Conservation (phyloP, 37 sponge, comb jelly and placozoan genomes). For the Cliona cf. orientalis region DNA sequence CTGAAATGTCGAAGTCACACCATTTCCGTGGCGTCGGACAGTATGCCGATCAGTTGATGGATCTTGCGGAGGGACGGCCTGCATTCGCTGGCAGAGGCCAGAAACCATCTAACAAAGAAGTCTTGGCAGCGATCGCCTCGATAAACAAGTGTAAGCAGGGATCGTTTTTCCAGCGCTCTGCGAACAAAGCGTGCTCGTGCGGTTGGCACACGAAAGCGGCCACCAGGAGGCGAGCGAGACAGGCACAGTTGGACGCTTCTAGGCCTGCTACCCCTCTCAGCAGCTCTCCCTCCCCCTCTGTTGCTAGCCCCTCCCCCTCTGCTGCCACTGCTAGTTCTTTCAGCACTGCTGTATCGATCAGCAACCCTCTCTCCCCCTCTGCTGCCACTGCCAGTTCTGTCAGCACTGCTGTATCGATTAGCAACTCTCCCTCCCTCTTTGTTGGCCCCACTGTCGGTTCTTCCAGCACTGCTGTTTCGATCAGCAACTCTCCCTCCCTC, state of each 20-base stretch:
- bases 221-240: slow-evolving; percentile 42
- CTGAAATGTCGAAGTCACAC: slow-evolving; percentile 38
- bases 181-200: slow-evolving; percentile 35
- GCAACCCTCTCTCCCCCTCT: slow-evolving; percentile 1
- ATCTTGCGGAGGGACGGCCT: slow-evolving; percentile 45
- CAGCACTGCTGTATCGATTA: no score
- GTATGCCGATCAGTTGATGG: slow-evolving; percentile 45
- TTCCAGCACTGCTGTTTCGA: slow-evolving; percentile 3
- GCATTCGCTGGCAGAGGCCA: slow-evolving; percentile 46
- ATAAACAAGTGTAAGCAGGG: slow-evolving; percentile 47
- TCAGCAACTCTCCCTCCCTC: slow-evolving; percentile 4
- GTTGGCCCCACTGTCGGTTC: no score
- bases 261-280: neutral
- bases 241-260: slow-evolving; percentile 34
- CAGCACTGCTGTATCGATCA: neutral
- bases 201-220: slow-evolving; percentile 55
- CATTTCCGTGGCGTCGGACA: slow-evolving; percentile 50
- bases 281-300: no score
- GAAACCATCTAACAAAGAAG: slow-evolving; percentile 46
- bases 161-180: slow-evolving; percentile 23
- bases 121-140: slow-evolving; percentile 47
- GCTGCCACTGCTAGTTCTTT: no score
- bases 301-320: no score
- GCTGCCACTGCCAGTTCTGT: no score
- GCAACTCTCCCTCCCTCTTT: no score